Evolutionary conservation across 2,888 invertebrate species (phyloP).

Genomic region (Perizoma flavofasciatum): DNA sequence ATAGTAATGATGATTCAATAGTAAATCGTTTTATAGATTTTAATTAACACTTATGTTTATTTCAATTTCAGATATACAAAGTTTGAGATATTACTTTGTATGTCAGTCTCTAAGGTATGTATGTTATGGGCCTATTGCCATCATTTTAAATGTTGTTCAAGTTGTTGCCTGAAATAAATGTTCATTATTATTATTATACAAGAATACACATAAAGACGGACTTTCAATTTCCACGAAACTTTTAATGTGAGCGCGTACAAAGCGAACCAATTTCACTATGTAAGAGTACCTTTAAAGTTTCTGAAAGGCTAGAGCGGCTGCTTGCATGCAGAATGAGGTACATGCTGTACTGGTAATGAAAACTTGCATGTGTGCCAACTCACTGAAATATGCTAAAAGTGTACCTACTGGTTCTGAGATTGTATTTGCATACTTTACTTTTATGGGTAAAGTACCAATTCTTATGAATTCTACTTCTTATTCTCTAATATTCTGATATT

Average conservation of each 20-base stretch:
- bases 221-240: constrained; percentile 44
- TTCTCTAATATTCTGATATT: background rate
- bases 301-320: constrained; percentile 41
- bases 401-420: constrained; percentile 17
- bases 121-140: no score
- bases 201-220: background rate
- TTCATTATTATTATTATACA: no score
- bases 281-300: constrained; percentile 46
- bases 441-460: background rate
- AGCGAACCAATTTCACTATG: constrained; percentile 47
- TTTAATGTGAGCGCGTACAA: constrained; percentile 48
- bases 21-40: no score
- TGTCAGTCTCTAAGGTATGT: no score
- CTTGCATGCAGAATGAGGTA: constrained; percentile 42
- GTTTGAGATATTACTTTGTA: no score
- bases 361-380: constrained; percentile 32
- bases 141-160: no score
- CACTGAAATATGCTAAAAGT: constrained; percentile 24
- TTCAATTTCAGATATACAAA: no score
- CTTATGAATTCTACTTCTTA: background rate
- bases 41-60: no score
- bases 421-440: constrained; percentile 18
- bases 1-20: no score
- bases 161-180: no score
- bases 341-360: constrained; percentile 30